Conservation (phyloP, 2,888 invertebrate species). For the Machimus atricapillus region DNA sequence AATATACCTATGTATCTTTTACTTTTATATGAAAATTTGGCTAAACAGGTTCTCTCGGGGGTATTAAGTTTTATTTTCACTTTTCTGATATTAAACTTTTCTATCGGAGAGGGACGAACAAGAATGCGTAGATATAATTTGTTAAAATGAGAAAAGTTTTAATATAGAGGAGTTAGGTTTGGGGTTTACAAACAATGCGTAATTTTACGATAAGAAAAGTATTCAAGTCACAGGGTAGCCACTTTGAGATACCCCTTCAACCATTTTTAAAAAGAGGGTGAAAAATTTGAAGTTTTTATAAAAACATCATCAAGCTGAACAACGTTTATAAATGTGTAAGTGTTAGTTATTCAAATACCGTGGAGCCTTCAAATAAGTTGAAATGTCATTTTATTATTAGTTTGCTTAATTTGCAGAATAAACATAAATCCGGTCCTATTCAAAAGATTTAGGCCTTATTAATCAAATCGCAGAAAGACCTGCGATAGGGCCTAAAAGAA, state of each 20-base stretch:
- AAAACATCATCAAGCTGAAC: background rate
- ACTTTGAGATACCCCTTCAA: background rate
- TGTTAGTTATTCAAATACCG: background rate
- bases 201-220: background rate
- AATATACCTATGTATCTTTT: background rate
- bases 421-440: background rate
- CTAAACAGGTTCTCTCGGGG: background rate
- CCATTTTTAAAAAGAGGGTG: background rate
- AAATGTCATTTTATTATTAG: background rate
- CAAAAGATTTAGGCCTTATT: background rate
- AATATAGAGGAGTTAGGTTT: background rate
- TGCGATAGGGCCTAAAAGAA: background rate
- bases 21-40: background rate
- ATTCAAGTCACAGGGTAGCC: background rate
- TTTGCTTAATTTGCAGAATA: background rate
- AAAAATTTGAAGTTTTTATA: background rate
- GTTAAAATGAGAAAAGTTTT: background rate
- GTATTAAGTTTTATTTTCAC: background rate
- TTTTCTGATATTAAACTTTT: background rate
- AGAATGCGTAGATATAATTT: background rate
- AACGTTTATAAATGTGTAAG: background rate
- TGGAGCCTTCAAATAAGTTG: background rate
- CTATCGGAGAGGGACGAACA: background rate
- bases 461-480: conserved; percentile 11
- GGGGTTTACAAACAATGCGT: background rate